Percentiles rank a stretch among this genome's conserved stretches.
Evolutionary conservation across 2,797 vertebrate genomes (phyloP).

Genomic region (Falco columbarius): DNA sequence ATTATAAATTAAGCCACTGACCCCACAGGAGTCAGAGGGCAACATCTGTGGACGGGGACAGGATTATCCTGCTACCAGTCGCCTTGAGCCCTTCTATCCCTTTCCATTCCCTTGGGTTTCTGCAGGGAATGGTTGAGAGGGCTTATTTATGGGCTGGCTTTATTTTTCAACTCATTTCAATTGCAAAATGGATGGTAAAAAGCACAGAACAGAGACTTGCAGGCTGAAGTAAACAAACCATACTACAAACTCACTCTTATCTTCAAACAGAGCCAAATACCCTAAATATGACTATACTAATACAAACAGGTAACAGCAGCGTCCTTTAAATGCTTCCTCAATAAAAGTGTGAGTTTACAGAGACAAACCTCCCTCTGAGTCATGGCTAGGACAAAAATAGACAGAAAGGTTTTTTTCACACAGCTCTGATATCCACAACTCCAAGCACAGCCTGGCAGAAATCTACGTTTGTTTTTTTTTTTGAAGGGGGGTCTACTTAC

Average conservation of each 20-base stretch:
- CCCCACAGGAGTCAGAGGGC: background rate
- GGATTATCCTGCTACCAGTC: background rate
- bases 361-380: background rate
- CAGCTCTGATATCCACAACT: background rate
- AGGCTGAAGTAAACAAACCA: background rate
- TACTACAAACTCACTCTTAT: fast-evolving
- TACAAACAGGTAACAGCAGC: background rate
- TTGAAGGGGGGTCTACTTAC: background rate
- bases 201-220: background rate
- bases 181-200: background rate
- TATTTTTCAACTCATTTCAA: background rate
- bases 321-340: background rate
- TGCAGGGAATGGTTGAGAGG: background rate
- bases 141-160: background rate
- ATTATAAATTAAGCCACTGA: background rate
- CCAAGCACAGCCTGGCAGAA: background rate
- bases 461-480: background rate
- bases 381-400: background rate
- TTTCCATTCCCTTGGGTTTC: background rate
- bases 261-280: background rate
- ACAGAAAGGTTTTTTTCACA: background rate
- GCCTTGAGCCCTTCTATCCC: background rate
- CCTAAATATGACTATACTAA: background rate
- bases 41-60: background rate
- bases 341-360: background rate